Evolutionary conservation across 2,113 vertebrate species (phyloP), one percentile per base, ranked within the genome.

Genomic region (Parotia lawesii): DNA sequence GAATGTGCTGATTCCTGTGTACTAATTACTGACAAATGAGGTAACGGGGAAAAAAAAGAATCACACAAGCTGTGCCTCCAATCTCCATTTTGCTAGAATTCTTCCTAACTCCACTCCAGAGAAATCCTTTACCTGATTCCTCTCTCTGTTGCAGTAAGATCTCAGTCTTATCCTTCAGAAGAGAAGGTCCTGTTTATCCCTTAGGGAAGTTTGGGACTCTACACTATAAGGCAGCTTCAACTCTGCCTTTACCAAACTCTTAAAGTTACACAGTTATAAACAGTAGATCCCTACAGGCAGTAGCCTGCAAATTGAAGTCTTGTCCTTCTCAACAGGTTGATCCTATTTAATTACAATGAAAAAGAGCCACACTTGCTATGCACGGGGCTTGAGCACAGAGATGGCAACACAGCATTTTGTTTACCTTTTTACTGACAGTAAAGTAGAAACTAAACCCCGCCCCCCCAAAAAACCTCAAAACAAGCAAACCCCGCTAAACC

Each of bases 21-120:
- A 54, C 18, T 15, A 22, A 76, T 73, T 37, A 87, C 13, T 35
- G 47, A 62, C 13, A 53, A 83, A 45, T 48, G 13, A 35, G 31
- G 3, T 13, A 83, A 71, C 0, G 2, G 11, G 3, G 11, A 0
- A 2, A 15, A n/a, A 37, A 79, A 22, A 22, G 2, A 75, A 18
- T 2, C 11, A 61, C 3, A 4, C 1, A 37, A 58, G 29, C 17
- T 1, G 1, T 5, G 48, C 6, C 10, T 67, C 13, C 1, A 1
- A 7, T 3, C 48, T 69, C 35, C 50, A 9, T 27, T 87, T 31
- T 33, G 4, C 48, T 35, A 58, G 29, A 70, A 33, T 33, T n/a
- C 33, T 54, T 87, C 42, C 33, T n/a, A 54, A 12, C 5, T 50
- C 20, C 53, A 40, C 37, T 70, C 53, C 28, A 61, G 33, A 51